Conservation (phyloP, 23 tunicate species). For the Oikopleura dioica region DNA sequence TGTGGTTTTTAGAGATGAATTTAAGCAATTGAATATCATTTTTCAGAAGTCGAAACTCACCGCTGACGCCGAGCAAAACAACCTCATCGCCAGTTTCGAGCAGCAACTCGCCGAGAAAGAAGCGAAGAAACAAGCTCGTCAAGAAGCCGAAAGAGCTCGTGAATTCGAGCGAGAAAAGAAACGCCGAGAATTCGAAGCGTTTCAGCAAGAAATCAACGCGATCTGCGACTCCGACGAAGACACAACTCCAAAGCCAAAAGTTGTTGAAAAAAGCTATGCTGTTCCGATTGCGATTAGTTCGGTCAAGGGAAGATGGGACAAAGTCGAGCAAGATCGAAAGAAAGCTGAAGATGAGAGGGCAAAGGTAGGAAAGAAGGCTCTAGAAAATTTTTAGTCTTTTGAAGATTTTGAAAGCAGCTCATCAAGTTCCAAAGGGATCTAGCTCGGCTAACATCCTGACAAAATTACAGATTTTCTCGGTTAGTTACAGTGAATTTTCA, state of each 20-base stretch:
- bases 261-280: background rate
- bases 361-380: too few species aligned
- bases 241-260: background rate
- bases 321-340: constrained; percentile 12
- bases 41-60: background rate
- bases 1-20: too few species aligned
- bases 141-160: background rate
- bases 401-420: too few species aligned
- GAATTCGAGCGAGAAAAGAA: background rate
- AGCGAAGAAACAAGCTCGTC: background rate
- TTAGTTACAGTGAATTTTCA: too few species aligned
- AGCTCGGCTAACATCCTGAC: background rate
- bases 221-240: background rate
- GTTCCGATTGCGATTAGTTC: constrained; percentile 15
- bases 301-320: constrained; percentile 25
- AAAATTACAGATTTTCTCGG: too few species aligned
- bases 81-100: background rate
- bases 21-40: too few species aligned
- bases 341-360: background rate
- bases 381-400: too few species aligned
- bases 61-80: background rate
- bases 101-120: background rate
- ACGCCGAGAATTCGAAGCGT: constrained; percentile 1
- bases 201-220: constrained; percentile 4
- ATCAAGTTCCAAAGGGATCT: too few species aligned